phyloP scores from a whole-genome alignment of 2,797 vertebrate genomes.

The Prunella strophiata region DNA sequence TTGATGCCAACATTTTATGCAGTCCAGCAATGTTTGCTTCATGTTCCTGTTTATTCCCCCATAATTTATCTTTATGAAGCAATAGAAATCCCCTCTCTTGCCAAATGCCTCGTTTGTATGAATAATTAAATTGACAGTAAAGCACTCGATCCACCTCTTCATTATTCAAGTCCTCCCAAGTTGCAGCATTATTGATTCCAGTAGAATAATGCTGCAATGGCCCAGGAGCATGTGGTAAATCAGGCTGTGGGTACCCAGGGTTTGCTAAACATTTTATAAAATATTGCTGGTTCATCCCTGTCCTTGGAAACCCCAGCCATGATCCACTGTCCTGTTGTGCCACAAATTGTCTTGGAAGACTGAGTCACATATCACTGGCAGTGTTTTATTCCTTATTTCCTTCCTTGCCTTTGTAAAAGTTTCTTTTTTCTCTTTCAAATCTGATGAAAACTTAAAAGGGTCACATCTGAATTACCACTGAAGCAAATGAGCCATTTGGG shows the following conservation, averaged over 20 bases:
- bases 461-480: not conserved
- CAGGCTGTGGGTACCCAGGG: not conserved
- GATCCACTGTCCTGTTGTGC: not conserved
- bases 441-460: not conserved
- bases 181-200: constrained; percentile 45
- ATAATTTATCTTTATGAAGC: constrained; percentile 54
- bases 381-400: not conserved
- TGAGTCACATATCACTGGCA: not conserved
- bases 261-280: not conserved
- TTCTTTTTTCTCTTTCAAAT: not conserved
- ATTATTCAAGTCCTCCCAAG: constrained; percentile 22
- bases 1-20: constrained; percentile 31
- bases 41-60: constrained; percentile 32
- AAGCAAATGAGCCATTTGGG: not conserved
- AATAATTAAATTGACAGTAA: constrained; percentile 53
- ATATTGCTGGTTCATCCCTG: not conserved
- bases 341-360: not conserved
- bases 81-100: constrained; percentile 40
- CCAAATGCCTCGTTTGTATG: constrained; percentile 34
- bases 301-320: not conserved
- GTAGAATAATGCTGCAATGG: not conserved
- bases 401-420: not conserved
- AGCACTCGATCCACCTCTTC: constrained; percentile 23
- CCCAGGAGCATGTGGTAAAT: not conserved
- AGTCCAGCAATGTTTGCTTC: constrained; percentile 1